Conservation (phyloP, 2,888 invertebrate species). For the Cephus sareptanus region DNA sequence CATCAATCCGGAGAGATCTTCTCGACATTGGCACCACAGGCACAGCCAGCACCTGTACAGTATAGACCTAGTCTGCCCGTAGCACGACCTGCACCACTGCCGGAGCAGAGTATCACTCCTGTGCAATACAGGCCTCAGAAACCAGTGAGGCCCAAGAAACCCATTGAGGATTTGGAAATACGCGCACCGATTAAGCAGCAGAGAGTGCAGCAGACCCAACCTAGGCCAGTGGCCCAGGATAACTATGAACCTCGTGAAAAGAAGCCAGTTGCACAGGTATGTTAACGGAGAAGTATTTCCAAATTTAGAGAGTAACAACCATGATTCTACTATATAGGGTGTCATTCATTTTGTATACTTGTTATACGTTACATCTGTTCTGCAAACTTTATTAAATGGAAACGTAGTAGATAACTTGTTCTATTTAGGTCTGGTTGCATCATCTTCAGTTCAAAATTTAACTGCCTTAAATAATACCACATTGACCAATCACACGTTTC, state of each 20-base stretch:
- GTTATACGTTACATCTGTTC: neutral
- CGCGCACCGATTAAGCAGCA: neutral
- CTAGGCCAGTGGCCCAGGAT: neutral
- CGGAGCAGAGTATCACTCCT: constrained; percentile 31
- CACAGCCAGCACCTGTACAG: constrained; percentile 12
- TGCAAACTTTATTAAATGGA: neutral
- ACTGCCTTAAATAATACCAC: neutral
- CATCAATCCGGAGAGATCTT: constrained; percentile 18
- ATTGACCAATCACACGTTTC: neutral
- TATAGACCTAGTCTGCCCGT: neutral
- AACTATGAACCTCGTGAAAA: constrained; percentile 63
- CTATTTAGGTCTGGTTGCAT: neutral
- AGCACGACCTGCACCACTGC: neutral
- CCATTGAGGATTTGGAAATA: constrained; percentile 28
- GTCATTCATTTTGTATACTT: neutral
- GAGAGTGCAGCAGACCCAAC: constrained; percentile 14
- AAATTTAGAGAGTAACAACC: neutral
- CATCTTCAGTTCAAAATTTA: neutral
- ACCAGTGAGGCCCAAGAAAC: constrained; percentile 45
- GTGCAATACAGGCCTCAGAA: constrained; percentile 45
- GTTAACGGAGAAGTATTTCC: neutral
- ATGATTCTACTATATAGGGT: neutral
- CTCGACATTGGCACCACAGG: constrained; percentile 19
- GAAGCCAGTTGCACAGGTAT: constrained; percentile 77
- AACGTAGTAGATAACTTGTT: neutral